Conservation (phyloP, 2,888 invertebrate species). For the Dryobotodes eremita region DNA sequence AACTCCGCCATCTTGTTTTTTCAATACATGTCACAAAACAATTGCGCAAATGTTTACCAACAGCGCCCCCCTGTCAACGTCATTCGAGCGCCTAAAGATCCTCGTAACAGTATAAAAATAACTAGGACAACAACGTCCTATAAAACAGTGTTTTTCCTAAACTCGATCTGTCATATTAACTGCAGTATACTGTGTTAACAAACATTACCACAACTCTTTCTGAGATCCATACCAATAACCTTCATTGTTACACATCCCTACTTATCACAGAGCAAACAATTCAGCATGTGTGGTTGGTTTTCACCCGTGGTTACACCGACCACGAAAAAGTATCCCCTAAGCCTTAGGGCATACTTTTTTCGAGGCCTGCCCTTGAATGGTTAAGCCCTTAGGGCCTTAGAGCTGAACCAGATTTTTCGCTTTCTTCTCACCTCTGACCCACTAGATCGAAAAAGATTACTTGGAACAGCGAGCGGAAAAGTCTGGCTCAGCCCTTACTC, state of each 20-base stretch:
- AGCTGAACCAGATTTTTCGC: not conserved
- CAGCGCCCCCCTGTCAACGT: too few species aligned
- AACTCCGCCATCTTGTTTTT: not conserved
- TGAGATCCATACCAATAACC: slow-evolving; percentile 58
- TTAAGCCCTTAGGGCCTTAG: too few species aligned
- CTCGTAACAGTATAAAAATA: not conserved
- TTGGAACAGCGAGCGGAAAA: not conserved
- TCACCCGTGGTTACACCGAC: slow-evolving; percentile 10
- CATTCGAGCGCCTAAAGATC: not conserved
- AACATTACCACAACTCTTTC: slow-evolving; percentile 29
- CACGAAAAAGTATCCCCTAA: not conserved
- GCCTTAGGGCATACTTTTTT: too few species aligned
- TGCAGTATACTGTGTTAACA: not conserved
- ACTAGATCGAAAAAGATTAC: not conserved
- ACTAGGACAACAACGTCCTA: not conserved
- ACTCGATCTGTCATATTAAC: slow-evolving; percentile 12
- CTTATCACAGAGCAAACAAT: slow-evolving; percentile 60
- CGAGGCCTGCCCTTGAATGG: too few species aligned
- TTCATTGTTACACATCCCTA: slow-evolving; percentile 39
- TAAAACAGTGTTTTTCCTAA: not conserved
- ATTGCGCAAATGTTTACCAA: not conserved
- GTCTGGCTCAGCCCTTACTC: not conserved
- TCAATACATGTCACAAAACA: not conserved
- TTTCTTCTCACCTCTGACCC: not conserved
- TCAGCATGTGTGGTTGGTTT: not conserved